phyloP scores from a whole-genome alignment of 2,113 vertebrate genomes.

The Cottus gobio region DNA sequence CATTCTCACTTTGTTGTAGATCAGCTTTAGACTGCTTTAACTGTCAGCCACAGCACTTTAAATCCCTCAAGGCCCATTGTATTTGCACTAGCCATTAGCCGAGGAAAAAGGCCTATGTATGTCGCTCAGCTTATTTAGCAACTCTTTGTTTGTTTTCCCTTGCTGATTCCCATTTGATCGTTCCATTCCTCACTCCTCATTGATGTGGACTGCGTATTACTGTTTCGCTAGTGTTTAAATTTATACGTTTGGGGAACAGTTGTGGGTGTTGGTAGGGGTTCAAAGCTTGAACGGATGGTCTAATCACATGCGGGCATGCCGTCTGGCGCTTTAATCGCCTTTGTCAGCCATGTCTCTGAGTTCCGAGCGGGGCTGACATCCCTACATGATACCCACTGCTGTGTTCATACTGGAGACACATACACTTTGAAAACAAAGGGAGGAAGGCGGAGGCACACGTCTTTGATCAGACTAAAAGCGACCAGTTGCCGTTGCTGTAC shows the following conservation, averaged over 20 bases:
- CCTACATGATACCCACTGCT: constrained; percentile 55
- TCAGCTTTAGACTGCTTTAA: constrained; percentile 70
- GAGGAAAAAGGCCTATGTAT: constrained; percentile 66
- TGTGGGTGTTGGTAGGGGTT: constrained; percentile 24
- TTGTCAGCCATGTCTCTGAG: constrained; percentile 66
- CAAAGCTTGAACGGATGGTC: constrained; percentile 50
- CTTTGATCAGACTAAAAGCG: constrained; percentile 67
- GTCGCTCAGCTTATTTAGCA: constrained; percentile 66
- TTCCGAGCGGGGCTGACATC: constrained; percentile 66
- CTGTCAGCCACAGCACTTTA: constrained; percentile 72
- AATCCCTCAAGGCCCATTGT: constrained; percentile 71
- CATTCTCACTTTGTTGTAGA: constrained; percentile 76
- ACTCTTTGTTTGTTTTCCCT: constrained; percentile 68
- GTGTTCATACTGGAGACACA: constrained; percentile 53
- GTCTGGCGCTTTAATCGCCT: constrained; percentile 73
- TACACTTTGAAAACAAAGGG: constrained; percentile 68
- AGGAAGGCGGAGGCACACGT: constrained; percentile 18
- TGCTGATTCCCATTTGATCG: constrained; percentile 63
- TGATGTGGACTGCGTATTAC: constrained; percentile 35
- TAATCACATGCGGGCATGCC: constrained; percentile 68
- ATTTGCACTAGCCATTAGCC: constrained; percentile 74
- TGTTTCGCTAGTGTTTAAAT: constrained; percentile 27
- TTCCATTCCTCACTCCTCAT: constrained; percentile 49
- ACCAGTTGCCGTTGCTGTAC: constrained; percentile 40
- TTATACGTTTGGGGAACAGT: constrained; percentile 42